phyloP scores from a whole-genome alignment of 2,888 invertebrate species.

The Entomobrya proxima region DNA sequence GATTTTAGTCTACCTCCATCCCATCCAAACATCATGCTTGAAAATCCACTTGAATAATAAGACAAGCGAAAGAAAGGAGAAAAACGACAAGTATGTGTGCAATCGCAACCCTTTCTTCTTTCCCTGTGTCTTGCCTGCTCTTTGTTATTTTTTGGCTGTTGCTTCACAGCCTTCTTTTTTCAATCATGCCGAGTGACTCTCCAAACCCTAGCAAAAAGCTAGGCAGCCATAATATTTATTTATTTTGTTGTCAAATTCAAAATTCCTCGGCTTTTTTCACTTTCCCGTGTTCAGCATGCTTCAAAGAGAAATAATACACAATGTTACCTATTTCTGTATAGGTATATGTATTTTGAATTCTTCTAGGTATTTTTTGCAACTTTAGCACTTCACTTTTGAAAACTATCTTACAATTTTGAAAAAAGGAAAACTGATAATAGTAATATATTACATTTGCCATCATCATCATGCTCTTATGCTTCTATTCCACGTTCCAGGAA shows the following conservation, averaged over 20 bases:
- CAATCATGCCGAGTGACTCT: constrained; percentile 51
- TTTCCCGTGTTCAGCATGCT: neutral
- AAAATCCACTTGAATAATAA: neutral
- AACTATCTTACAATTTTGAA: constrained; percentile 4
- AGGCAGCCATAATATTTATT: constrained; percentile 41
- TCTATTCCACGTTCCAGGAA: too few species aligned
- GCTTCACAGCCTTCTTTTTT: constrained; percentile 30
- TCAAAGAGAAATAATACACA: neutral
- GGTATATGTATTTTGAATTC: neutral
- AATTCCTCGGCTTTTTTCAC: neutral
- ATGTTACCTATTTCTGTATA: neutral
- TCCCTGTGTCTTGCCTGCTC: neutral
- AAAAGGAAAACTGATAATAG: neutral
- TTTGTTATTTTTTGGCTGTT: constrained; percentile 15
- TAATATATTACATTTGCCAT: constrained; percentile 18
- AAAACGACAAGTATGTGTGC: neutral
- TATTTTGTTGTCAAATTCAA: constrained; percentile 52
- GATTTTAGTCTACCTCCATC: neutral
- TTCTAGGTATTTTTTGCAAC: neutral
- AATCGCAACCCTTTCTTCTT: neutral
- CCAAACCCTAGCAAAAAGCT: neutral
- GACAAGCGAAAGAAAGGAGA: neutral
- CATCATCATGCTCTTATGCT: neutral
- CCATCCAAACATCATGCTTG: neutral
- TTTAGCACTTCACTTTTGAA: neutral